These are phyloP conservation scores for Sicus ferrugineus DNA, from an alignment of 2,888 invertebrate genomes.

Conservation along the genomic window DNA sequence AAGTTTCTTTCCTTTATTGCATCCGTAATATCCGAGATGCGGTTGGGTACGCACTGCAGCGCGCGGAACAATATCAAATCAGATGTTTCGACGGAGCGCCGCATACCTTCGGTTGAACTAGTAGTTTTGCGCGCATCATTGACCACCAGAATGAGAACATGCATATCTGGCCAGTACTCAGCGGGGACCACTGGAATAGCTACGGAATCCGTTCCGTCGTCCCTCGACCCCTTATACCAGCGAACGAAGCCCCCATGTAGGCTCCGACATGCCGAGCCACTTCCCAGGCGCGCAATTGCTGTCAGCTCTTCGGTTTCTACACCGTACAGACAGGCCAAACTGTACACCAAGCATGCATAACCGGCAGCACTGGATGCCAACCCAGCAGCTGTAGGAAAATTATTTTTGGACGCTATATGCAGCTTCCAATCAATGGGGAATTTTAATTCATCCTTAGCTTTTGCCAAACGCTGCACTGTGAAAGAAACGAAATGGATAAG, in stretches of 20 bases:
- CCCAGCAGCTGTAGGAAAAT: slow-evolving; percentile 98
- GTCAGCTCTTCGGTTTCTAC: slow-evolving; percentile 80
- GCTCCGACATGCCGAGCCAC: slow-evolving; percentile 97
- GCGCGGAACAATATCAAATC: slow-evolving; percentile 80
- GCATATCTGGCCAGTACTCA: slow-evolving; percentile 89
- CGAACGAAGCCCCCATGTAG: slow-evolving; percentile 93
- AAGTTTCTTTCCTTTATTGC: slow-evolving; percentile 76
- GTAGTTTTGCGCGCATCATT: slow-evolving; percentile 83
- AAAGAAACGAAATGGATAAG: no score
- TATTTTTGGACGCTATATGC: slow-evolving; percentile 88
- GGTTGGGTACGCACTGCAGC: slow-evolving; percentile 75
- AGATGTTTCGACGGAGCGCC: slow-evolving; percentile 80
- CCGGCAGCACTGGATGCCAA: slow-evolving; percentile 98
- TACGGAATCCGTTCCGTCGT: slow-evolving; percentile 78
- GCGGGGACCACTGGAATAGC: slow-evolving; percentile 77
- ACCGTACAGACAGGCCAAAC: slow-evolving; percentile 79
- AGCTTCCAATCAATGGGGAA: slow-evolving; percentile 73
- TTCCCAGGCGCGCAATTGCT: slow-evolving; percentile 82
- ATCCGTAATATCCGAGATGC: slow-evolving; percentile 67
- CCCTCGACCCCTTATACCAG: slow-evolving; percentile 79
- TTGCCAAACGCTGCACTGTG: slow-evolving; percentile 55
- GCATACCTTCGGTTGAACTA: slow-evolving; percentile 92
- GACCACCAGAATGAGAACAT: slow-evolving; percentile 88
- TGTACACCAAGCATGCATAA: slow-evolving; percentile 89
- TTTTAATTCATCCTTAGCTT: slow-evolving; percentile 48